Evolutionary conservation across 2,113 vertebrate species (phyloP), one percentile per base, ranked within the genome.

Genomic region (Tylochromis polylepis): DNA sequence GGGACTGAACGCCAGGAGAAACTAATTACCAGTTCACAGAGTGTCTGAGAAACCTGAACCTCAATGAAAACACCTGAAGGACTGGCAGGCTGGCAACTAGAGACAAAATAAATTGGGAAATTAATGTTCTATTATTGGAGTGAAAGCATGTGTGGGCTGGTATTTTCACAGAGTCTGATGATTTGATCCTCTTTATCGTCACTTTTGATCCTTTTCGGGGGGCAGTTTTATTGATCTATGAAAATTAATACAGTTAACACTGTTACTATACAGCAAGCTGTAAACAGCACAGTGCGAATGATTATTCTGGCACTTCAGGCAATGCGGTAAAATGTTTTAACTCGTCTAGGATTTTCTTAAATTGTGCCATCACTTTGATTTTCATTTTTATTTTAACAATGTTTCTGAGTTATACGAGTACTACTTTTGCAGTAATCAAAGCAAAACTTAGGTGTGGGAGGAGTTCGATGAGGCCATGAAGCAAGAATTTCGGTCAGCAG

Each of bases 21-120:
- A 94, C 94, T 95, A 95, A 95, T 94, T 93, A 95, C 91, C 90
- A 94, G 93, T 93, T 94, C 90, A 90, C 86, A 31, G 93, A 86
- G 93, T 88, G 92, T 90, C 92, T 93, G 91, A 91, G 93, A 92
- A 92, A 91, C 82, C 90, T 84, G 87, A 93, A 94, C 90, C 91
- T 93, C 67, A 87, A 85, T 93, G 91, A 93, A 95, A 93, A 91
- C 90, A 94, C 92, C 93, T 94, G 94, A 95, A 95, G 94, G 93
- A 94, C 93, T 93, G 88, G 87, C 89, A 87, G 87, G 57, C 79
- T 78, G 87, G 87, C 85, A 87, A 87, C 90, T 49, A 90, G 90
- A 93, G 87, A 93, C 92, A 91, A 91, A 94, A 94, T 93, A 95
- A 93, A 94, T 93, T 93, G 90, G 84, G 88, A 94, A 94, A 94